phyloP scores from a whole-genome alignment of 2,888 invertebrate species.

The Drosophila ezoana region DNA sequence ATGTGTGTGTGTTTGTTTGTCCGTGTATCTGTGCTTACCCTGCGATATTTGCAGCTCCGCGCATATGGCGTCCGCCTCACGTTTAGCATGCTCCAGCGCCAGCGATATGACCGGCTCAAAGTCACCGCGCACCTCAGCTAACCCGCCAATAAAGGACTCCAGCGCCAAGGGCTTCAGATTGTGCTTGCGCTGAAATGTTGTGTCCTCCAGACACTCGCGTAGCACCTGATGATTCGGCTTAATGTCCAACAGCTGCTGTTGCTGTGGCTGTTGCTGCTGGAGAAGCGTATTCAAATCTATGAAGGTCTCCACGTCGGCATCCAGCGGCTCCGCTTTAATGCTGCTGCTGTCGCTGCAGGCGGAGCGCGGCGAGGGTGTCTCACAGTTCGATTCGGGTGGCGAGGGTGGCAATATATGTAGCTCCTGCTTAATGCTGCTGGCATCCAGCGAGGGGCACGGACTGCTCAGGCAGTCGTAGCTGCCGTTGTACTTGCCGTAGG shows the following conservation, averaged over 20 bases:
- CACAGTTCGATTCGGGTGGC: slow-evolving; percentile 87
- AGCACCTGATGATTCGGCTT: slow-evolving; percentile 90
- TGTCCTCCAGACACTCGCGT: slow-evolving; percentile 92
- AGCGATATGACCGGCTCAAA: slow-evolving; percentile 93
- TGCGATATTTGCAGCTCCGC: slow-evolving; percentile 94
- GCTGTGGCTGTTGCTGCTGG: slow-evolving; percentile 61
- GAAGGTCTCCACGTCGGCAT: slow-evolving; percentile 82
- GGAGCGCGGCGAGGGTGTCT: slow-evolving; percentile 86
- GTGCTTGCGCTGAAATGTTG: slow-evolving; percentile 93
- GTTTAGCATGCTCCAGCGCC: slow-evolving; percentile 94
- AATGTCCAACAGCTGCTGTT: slow-evolving; percentile 49
- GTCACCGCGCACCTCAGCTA: slow-evolving; percentile 89
- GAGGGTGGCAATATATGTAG: slow-evolving; percentile 86
- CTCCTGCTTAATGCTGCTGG: slow-evolving; percentile 85
- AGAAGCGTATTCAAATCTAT: slow-evolving; percentile 83
- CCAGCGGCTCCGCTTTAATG: slow-evolving; percentile 84
- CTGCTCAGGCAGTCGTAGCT: slow-evolving; percentile 79
- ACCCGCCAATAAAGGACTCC: slow-evolving; percentile 86
- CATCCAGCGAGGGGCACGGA: slow-evolving; percentile 83
- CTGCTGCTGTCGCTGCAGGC: slow-evolving; percentile 79
- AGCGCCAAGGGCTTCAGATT: slow-evolving; percentile 92
- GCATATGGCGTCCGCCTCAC: slow-evolving; percentile 94
- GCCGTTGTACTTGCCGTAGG: slow-evolving; percentile 57
- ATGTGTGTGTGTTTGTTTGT: background rate
- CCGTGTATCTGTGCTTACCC: slow-evolving; percentile 87